Evolutionary conservation across 1,140 invertebrate genomes (phyloP), one percentile per base, ranked within the genome.

Genomic region (Spodoptera litura): DNA sequence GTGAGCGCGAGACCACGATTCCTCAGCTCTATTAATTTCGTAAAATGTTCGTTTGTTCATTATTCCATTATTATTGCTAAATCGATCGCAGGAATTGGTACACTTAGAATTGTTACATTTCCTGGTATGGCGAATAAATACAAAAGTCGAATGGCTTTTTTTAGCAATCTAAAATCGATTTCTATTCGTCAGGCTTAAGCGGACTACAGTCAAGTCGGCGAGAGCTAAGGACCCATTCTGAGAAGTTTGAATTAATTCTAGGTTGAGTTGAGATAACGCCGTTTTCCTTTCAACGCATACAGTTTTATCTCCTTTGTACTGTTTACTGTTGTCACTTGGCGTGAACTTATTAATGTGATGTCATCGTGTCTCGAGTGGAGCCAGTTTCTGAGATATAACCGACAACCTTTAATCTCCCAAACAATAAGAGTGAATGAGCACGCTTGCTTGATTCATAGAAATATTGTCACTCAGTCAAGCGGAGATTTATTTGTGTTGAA

Each of bases 291-390:
- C 31, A 38, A 71, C n/a, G 68, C 12, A 56, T 61, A 61, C 20
- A 9, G 44, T 74, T 51, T 80, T 81, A 78, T 81, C 68, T 74
- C 55, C 55, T 51, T 74, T 61, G 38, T 74, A 77, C 59, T 76
- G 83, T 83, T 84, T 82, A 80, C 78, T 56, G 72, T 44, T 79
- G 82, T 83, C 82, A 82, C 78, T 84, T 83, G 53, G 71, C 73
- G 73, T 52, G 58, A 61, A 61, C 72, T 83, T 80, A 77, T 83
- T 81, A 80, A 80, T 80, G 61, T 78, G 64, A 70, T 59, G 64
- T 78, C 75, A 83, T 74, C 76, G 20, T 11, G 71, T 80, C 56
- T 78, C 62, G 80, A 80, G 75, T 80, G 72, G 73, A 71, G 53
- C 61, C 35, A 56, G 78, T 81, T 80, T 78, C 71, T 51, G 27